These are phyloP conservation scores for Stratiomys singularior DNA, from an alignment of 2,888 invertebrate species.

Conservation along the genomic window DNA sequence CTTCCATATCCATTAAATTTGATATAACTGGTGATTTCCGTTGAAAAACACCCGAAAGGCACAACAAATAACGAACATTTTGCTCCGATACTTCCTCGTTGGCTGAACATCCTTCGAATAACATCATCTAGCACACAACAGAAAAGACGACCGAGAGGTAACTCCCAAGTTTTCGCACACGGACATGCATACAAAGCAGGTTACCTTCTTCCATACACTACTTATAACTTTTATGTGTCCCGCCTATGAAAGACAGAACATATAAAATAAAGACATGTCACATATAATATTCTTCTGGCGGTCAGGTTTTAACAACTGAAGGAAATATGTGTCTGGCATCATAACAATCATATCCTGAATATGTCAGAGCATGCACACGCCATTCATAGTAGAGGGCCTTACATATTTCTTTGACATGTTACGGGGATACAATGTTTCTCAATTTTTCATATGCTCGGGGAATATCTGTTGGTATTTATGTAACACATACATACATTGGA, in stretches of 20 bases:
- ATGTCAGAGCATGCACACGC: constrained; percentile 21
- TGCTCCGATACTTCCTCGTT: background rate
- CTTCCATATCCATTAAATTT: too few relatives aligned
- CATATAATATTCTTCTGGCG: constrained; percentile 37
- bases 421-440: background rate
- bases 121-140: background rate
- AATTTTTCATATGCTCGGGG: background rate
- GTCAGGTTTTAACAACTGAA: constrained; percentile 33
- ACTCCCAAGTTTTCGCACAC: background rate
- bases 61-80: background rate
- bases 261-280: constrained; percentile 36
- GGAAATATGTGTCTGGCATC: constrained; percentile 40
- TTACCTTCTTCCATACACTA: constrained; percentile 30
- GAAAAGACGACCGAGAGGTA: background rate
- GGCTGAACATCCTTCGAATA: background rate
- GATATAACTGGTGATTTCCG: too few relatives aligned
- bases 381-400: background rate
- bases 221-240: constrained; percentile 35
- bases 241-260: constrained; percentile 2
- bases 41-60: too few relatives aligned
- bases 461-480: background rate
- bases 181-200: constrained; percentile 34
- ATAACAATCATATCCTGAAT: constrained; percentile 42
- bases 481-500: too few relatives aligned
- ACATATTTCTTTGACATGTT: background rate